These are phyloP conservation scores for Nomada fucata DNA, from an alignment of 2,888 invertebrate species.

Conservation along the genomic window DNA sequence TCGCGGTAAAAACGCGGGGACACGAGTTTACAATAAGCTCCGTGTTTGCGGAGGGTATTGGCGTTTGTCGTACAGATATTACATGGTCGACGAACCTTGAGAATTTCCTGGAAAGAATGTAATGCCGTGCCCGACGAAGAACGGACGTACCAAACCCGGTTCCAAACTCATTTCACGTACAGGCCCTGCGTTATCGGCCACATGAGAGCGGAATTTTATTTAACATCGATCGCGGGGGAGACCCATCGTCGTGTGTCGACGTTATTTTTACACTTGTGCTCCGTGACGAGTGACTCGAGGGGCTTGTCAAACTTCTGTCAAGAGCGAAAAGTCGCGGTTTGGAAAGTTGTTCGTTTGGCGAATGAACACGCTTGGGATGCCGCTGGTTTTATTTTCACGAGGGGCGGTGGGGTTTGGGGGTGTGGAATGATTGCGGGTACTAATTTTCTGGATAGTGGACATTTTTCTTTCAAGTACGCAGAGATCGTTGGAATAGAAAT, in stretches of 20 bases:
- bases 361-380: no score
- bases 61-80: conserved; percentile 78
- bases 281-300: not conserved
- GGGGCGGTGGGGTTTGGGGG: no score
- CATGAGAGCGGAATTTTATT: conserved; percentile 17
- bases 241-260: not conserved
- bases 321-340: not conserved
- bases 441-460: no score
- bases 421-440: no score
- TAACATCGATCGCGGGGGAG: not conserved
- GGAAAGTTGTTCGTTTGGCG: not conserved
- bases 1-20: conserved; percentile 36
- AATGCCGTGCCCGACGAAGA: conserved; percentile 21
- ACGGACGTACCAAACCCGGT: conserved; percentile 34
- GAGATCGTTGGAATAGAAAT: no score
- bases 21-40: conserved; percentile 63
- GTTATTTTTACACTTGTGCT: not conserved
- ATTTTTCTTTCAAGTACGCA: no score
- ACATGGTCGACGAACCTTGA: conserved; percentile 74
- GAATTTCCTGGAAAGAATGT: conserved; percentile 73
- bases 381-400: no score
- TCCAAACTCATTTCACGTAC: conserved; percentile 51
- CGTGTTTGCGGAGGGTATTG: conserved; percentile 77
- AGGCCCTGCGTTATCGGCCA: not conserved
- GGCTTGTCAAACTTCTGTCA: not conserved